These are phyloP conservation scores for Calephelis perditalis DNA, from an alignment of 2,888 invertebrate genomes.

Conservation along the genomic window DNA sequence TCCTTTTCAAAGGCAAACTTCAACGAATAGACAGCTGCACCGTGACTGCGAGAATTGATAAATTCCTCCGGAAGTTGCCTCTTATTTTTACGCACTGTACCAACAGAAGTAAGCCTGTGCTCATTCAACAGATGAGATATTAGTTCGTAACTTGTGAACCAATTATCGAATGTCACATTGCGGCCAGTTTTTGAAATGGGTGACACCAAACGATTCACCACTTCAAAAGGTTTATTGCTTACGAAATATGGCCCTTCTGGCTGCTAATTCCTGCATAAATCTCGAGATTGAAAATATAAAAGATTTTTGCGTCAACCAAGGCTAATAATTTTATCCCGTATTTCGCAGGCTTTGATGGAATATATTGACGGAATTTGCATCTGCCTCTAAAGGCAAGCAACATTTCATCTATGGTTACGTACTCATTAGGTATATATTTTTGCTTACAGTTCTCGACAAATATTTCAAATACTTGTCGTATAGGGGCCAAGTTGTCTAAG, in stretches of 20 bases:
- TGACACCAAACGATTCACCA: slow-evolving; percentile 22
- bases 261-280: not conserved
- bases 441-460: too few relatives aligned
- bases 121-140: slow-evolving; percentile 20
- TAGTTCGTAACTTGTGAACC: slow-evolving; percentile 25
- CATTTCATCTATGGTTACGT: too few relatives aligned
- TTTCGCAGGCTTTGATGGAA: too few relatives aligned
- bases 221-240: slow-evolving; percentile 24
- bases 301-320: not conserved
- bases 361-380: too few relatives aligned
- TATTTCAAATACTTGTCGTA: too few relatives aligned
- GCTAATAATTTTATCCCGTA: too few relatives aligned
- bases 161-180: slow-evolving; percentile 26
- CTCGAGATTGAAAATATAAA: slow-evolving; percentile 21
- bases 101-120: slow-evolving; percentile 19
- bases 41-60: slow-evolving; percentile 13
- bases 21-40: slow-evolving; percentile 15
- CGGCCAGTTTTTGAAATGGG: slow-evolving; percentile 20
- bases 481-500: too few relatives aligned
- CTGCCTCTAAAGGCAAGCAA: too few relatives aligned
- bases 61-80: slow-evolving; percentile 22
- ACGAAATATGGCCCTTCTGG: slow-evolving; percentile 16
- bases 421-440: too few relatives aligned
- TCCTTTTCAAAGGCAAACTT: slow-evolving; percentile 29
- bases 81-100: slow-evolving; percentile 25